A percentile compares a stretch with the other conserved stretches of the same genome.
Conservation (phyloP, 2,797 vertebrate genomes). For the Emys orbicularis region DNA sequence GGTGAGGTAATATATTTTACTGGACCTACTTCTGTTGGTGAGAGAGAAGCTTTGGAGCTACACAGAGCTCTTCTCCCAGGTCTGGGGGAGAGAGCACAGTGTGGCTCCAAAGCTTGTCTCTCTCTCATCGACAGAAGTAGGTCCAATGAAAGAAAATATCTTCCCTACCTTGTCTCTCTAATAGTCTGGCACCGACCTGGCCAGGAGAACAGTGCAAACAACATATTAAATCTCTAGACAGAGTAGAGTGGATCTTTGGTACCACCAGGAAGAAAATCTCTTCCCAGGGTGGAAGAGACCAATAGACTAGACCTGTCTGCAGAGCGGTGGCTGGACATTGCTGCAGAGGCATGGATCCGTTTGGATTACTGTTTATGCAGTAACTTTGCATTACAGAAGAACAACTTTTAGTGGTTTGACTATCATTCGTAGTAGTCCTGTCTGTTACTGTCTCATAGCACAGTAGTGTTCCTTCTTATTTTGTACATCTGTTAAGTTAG, state of each 20-base stretch:
- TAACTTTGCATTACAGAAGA: rapidly evolving
- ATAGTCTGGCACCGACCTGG: too few species aligned
- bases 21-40: not conserved
- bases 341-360: too few species aligned
- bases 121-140: not conserved
- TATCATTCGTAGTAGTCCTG: rapidly evolving
- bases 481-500: rapidly evolving
- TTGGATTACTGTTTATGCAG: rapidly evolving
- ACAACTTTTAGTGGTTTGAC: rapidly evolving
- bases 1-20: rapidly evolving
- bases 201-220: too few species aligned
- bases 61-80: too few species aligned
- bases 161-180: too few species aligned
- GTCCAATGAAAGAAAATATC: too few species aligned
- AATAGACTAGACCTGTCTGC: not conserved
- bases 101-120: not conserved
- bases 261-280: not conserved
- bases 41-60: too few species aligned
- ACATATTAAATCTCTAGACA: not conserved
- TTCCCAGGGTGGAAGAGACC: not conserved
- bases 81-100: not conserved
- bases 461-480: rapidly evolving
- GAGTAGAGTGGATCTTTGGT: not conserved
- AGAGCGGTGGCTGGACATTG: too few species aligned
- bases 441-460: not conserved